Evolutionary conservation across 2,113 vertebrate genomes (phyloP).

Genomic region (human (Homo sapiens)): GRCh38 chr22:32482501-32483000

Average conservation of each 20-base stretch:
- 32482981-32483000: not conserved
- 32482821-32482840: not conserved
- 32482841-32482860: not conserved
- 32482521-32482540: not conserved
- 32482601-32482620: not conserved
- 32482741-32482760: not conserved
- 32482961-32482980: not conserved
- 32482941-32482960: not conserved
- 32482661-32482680: not conserved
- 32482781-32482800: not conserved
- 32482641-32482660: not conserved
- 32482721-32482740: not conserved
- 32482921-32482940: not conserved
- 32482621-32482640: not conserved
- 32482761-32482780: not conserved
- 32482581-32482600: constrained; percentile 26
- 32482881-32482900: not conserved
- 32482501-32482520: not conserved
- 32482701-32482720: not conserved
- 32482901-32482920: not conserved
- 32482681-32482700: not conserved
- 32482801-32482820: not conserved
- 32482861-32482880: not conserved
- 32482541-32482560: not conserved
- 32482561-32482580: not conserved